Conservation (phyloP, 2,797 vertebrate genomes). For the Discoglossus pictus region DNA sequence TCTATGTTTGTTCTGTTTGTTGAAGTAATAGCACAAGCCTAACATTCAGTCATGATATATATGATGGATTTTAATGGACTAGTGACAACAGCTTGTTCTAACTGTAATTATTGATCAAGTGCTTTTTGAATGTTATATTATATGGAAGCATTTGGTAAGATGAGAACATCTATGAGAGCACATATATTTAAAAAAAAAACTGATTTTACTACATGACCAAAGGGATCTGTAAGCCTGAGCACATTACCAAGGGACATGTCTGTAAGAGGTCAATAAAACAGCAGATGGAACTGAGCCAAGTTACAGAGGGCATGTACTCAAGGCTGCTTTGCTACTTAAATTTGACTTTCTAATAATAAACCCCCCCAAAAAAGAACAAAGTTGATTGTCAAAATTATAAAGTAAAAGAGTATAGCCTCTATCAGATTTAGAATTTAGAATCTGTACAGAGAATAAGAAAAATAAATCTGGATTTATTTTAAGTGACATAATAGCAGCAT, state of each 20-base stretch:
- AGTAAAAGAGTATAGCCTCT: conserved; percentile 45
- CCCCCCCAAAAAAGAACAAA: conserved; percentile 62
- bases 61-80: conserved; percentile 27
- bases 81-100: conserved; percentile 36
- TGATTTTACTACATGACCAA: conserved; percentile 51
- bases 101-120: conserved; percentile 43
- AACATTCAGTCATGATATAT: neutral
- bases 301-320: no score
- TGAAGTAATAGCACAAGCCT: no score
- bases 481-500: no score
- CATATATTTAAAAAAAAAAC: conserved; percentile 32
- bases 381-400: conserved; percentile 55
- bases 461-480: no score
- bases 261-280: conserved; percentile 59
- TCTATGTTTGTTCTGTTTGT: no score
- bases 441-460: neutral
- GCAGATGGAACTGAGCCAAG: conserved; percentile 58
- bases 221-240: conserved; percentile 51
- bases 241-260: conserved; percentile 51
- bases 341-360: conserved; percentile 54
- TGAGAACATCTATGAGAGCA: conserved; percentile 39
- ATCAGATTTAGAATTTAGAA: conserved; percentile 12
- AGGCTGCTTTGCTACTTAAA: no score
- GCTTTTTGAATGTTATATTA: conserved; percentile 27
- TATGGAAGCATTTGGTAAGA: conserved; percentile 27